Evolutionary conservation across 2,888 invertebrate species (phyloP).

Genomic region (Drosophila subquinaria): DNA sequence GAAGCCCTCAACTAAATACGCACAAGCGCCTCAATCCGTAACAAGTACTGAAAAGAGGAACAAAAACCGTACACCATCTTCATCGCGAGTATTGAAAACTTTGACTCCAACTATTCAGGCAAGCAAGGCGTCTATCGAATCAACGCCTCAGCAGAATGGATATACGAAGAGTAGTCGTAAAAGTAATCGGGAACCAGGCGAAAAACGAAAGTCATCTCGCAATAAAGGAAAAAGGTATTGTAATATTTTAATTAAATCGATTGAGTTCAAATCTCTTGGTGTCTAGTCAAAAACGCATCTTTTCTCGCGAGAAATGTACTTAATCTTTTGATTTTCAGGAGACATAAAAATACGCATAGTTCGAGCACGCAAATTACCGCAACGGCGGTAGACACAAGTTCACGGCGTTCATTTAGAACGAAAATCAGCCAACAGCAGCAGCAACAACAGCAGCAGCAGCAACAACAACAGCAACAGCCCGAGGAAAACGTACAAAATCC

Average conservation of each 20-base stretch:
- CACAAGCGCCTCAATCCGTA: constrained; percentile 92
- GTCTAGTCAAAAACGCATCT: neutral
- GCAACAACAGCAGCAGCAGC: neutral
- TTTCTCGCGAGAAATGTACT: neutral
- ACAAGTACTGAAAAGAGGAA: constrained; percentile 87
- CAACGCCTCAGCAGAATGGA: constrained; percentile 36
- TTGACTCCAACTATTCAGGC: constrained; percentile 87
- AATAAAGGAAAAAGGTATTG: constrained; percentile 73
- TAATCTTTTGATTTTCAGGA: constrained; percentile 50
- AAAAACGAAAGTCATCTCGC: constrained; percentile 64
- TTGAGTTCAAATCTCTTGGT: neutral
- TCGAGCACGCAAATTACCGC: constrained; percentile 55
- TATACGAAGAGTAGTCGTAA: constrained; percentile 59
- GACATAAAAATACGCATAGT: constrained; percentile 85
- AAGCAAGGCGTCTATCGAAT: constrained; percentile 65
- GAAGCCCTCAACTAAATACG: constrained; percentile 94
- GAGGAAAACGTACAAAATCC: constrained; percentile 87
- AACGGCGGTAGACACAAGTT: constrained; percentile 69
- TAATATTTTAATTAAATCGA: neutral
- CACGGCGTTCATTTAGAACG: constrained; percentile 90
- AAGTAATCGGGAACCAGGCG: constrained; percentile 41
- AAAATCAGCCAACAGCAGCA: constrained; percentile 84
- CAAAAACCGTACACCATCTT: constrained; percentile 88
- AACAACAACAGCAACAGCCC: constrained; percentile 72
- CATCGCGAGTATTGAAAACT: constrained; percentile 91